A percentile compares a stretch with the other conserved stretches of the same genome.
Evolutionary conservation across 37 sponge, comb jelly and placozoan genomes (phyloP).

Genomic region (Hexactinellida sp.): DNA sequence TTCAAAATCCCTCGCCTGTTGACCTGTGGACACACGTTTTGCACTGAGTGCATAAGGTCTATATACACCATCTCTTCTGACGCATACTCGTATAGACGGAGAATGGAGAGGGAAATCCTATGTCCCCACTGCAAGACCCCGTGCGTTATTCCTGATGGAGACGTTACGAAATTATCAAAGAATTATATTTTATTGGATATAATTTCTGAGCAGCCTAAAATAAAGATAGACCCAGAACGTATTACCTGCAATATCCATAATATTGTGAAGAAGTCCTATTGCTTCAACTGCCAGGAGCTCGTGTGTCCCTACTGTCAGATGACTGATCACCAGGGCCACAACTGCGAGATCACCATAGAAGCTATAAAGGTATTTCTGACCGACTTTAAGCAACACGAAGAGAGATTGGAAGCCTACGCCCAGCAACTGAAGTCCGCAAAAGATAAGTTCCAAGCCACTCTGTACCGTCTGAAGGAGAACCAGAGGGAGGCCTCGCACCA

Average conservation of each 20-base stretch:
- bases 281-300: not conserved
- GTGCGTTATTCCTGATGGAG: not conserved
- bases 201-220: not conserved
- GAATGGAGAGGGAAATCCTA: not conserved
- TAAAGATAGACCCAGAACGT: not conserved
- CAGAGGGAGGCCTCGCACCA: not conserved
- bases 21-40: not conserved
- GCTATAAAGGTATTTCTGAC: not conserved
- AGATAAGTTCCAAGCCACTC: slow-evolving; percentile 17
- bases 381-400: not conserved
- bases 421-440: not conserved
- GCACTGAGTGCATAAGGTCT: not conserved
- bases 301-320: slow-evolving; percentile 1
- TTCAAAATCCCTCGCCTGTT: not conserved
- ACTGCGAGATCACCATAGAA: slow-evolving; percentile 8
- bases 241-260: not conserved
- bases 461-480: not conserved
- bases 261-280: slow-evolving; percentile 6
- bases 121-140: not conserved
- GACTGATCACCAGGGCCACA: not conserved
- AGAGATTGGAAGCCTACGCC: not conserved
- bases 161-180: not conserved
- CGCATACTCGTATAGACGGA: not conserved
- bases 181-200: slow-evolving; percentile 13
- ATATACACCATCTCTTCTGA: not conserved